A percentile compares a stretch with the other conserved stretches of the same genome.
Evolutionary conservation across 2,113 vertebrate genomes (phyloP).

Genomic region (Microcebus jonahi): DNA sequence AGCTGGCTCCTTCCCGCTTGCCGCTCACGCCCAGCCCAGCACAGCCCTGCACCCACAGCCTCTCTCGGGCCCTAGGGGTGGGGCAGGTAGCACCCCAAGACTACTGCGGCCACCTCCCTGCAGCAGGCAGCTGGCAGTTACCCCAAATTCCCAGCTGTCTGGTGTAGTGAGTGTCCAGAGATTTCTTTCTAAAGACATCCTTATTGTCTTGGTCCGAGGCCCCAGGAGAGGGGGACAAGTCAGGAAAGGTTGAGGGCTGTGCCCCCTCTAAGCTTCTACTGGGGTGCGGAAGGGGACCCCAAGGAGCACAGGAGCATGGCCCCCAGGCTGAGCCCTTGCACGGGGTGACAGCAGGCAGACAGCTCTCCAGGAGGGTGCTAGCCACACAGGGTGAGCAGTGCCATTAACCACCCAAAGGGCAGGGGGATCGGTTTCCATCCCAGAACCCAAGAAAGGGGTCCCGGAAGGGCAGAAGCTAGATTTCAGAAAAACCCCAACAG

Average conservation of each 20-base stretch:
- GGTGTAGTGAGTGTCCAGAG: background rate
- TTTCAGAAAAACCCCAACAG: background rate
- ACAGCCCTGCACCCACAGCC: background rate
- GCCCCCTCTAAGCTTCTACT: background rate
- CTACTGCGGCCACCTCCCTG: background rate
- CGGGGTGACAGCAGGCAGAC: background rate
- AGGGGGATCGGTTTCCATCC: background rate
- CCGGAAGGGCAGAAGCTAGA: background rate
- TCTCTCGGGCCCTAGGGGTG: background rate
- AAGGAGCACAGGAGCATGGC: background rate
- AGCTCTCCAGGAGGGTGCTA: background rate
- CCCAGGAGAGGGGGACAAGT: background rate
- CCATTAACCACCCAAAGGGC: background rate
- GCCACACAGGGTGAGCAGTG: background rate
- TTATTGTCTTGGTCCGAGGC: background rate
- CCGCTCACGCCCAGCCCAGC: background rate
- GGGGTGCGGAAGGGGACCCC: background rate
- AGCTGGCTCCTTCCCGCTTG: background rate
- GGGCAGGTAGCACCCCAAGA: background rate
- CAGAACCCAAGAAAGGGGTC: background rate
- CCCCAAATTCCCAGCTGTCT: background rate
- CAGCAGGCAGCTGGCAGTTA: background rate
- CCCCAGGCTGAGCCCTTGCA: background rate
- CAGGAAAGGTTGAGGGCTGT: background rate
- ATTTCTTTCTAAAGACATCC: background rate